Base-by-base conservation (phyloP, 1,140 invertebrate genomes). In the Papilio xuthus region DNA sequence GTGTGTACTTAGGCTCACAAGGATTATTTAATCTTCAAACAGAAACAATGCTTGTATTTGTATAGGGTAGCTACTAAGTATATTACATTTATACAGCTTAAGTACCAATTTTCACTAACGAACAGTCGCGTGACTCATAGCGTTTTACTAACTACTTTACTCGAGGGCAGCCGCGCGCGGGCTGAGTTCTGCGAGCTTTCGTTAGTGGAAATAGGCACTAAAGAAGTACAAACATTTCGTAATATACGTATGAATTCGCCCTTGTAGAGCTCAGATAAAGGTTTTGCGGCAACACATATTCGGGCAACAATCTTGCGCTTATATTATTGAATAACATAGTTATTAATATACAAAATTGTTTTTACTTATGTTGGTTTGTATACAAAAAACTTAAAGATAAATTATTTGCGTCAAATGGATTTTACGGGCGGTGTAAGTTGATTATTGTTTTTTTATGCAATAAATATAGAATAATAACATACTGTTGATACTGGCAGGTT, bases 381-480 rank as follows among this genome's bases (percentile, higher is more conserved):
- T 8, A 9, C 6, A 56, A 56, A n/a, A 47, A 47, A 0, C 15
- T 18, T 9, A 53, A 53, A 60, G 9, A 28, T 60, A 26, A 60
- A 60, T 26, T 28, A 26, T 60, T 60, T 4, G 56, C 23, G 13
- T 12, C 56, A 28, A 23, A 60, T 60, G 56, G 56, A 20, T 60
- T 60, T 60, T 60, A 60, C 23, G 23, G 56, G 20, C 56, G 20
- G n/a, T 20, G 20, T 60, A 26, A 26, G 20, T 60, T 60, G 20
- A 60, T 60, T 60, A 60, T 60, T 60, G 56, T 20, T 60, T 60
- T 60, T 60, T 60, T 53, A 26, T 60, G 56, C 23, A 60, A 60
- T 9, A n/a, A 26, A 60, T 60, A 60, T 60, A 26, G 56, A 20
- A 1, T 60, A 26, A 12, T 23, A 60, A 56, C 53, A 56, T 23